These are phyloP conservation scores for Motacilla tschutschensis DNA, from an alignment of 2,113 vertebrate genomes.

Conservation along the genomic window DNA sequence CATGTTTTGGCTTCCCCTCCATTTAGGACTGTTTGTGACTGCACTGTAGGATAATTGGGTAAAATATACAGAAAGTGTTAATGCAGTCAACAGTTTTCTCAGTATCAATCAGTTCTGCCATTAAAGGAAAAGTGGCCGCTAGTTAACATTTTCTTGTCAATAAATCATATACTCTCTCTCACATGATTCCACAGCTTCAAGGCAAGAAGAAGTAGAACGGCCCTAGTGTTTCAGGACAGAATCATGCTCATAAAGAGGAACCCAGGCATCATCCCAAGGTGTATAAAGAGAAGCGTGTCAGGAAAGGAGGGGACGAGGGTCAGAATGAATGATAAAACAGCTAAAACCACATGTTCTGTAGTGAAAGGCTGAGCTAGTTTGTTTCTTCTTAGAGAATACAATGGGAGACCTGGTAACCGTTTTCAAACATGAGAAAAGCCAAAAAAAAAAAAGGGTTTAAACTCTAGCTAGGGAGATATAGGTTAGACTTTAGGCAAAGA, in stretches of 20 bases:
- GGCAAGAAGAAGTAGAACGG: not conserved
- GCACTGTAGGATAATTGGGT: not conserved
- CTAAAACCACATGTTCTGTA: not conserved
- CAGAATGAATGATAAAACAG: not conserved
- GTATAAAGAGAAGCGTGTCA: not conserved
- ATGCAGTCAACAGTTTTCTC: not conserved
- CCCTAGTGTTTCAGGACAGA: not conserved
- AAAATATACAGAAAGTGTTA: not conserved
- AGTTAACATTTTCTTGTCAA: not conserved
- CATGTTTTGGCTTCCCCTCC: not conserved
- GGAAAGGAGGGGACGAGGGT: accelerated
- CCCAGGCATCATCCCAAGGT: not conserved
- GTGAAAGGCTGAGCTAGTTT: not conserved
- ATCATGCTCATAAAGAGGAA: not conserved
- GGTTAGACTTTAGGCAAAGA: not conserved
- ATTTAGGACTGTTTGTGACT: not conserved
- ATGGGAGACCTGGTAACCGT: not conserved
- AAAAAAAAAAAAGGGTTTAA: not conserved
- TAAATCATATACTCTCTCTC: not conserved
- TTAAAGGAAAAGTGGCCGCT: not conserved
- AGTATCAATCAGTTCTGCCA: not conserved
- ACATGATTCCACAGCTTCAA: not conserved
- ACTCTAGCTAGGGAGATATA: not conserved
- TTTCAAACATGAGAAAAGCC: not conserved
- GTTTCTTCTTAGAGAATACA: not conserved